Conservation (phyloP, 2,888 invertebrate species). For the Strigamia maritima region DNA sequence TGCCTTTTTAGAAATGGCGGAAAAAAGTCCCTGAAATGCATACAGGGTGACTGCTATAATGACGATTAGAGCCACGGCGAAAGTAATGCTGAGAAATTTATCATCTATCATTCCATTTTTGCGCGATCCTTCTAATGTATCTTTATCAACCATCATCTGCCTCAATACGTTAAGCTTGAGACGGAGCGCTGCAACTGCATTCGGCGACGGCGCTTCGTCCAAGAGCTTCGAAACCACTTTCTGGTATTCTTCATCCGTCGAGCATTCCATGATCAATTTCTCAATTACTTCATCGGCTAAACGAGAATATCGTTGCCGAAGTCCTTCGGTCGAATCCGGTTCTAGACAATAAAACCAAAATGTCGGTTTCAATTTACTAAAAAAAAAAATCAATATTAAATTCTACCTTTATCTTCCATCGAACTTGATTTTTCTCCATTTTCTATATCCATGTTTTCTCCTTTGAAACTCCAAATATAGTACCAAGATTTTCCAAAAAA, state of each 20-base stretch:
- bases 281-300: conserved; percentile 36
- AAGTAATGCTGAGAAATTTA: conserved; percentile 39
- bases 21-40: conserved; percentile 42
- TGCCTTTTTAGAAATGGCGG: conserved; percentile 38
- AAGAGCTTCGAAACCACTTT: not conserved
- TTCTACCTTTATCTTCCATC: not conserved
- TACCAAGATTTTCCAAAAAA: not conserved
- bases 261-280: conserved; percentile 19
- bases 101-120: conserved; percentile 39
- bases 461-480: not conserved
- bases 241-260: conserved; percentile 21
- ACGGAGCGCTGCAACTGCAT: conserved; percentile 17
- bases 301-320: not conserved
- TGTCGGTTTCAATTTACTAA: not conserved
- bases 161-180: not conserved
- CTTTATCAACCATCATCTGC: not conserved
- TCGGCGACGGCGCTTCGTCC: conserved; percentile 27
- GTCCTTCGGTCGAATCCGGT: conserved; percentile 3
- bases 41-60: conserved; percentile 40
- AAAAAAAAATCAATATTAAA: not conserved
- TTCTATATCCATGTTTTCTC: not conserved
- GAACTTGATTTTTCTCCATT: not conserved
- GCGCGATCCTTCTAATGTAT: not conserved
- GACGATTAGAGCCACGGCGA: conserved; percentile 40
- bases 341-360: not conserved